Evolutionary conservation across 2,888 invertebrate species (phyloP).

Genomic region (Sisyra terminalis): DNA sequence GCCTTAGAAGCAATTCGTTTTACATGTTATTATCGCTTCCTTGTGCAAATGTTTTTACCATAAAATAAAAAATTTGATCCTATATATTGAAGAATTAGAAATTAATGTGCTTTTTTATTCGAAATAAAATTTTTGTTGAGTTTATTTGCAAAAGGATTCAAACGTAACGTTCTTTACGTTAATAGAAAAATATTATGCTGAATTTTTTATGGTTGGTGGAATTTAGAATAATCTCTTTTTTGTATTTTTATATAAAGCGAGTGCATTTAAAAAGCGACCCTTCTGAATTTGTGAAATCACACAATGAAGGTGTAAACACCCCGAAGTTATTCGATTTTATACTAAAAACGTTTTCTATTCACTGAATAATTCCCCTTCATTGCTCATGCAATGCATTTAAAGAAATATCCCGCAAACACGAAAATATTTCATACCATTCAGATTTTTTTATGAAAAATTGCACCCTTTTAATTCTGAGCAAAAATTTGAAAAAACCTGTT

Average conservation of each 20-base stretch:
- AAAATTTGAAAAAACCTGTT: neutral
- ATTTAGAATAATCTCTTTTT: slow-evolving; percentile 7
- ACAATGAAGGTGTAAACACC: slow-evolving; percentile 24
- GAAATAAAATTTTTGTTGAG: neutral
- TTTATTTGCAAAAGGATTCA: neutral
- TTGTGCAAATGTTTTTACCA: neutral
- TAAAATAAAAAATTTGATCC: too few relatives aligned
- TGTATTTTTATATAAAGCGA: slow-evolving; percentile 2
- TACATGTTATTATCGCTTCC: neutral
- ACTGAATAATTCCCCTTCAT: neutral
- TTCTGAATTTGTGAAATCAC: slow-evolving; percentile 2
- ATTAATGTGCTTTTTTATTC: slow-evolving; percentile 1
- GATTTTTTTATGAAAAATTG: neutral
- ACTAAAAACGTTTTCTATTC: slow-evolving; percentile 22
- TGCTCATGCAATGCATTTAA: neutral
- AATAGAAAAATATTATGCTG: neutral
- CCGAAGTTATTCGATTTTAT: slow-evolving; percentile 27
- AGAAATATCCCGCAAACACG: neutral
- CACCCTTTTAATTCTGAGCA: neutral
- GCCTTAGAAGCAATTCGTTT: slow-evolving; percentile 1
- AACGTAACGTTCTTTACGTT: neutral
- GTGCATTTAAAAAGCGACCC: slow-evolving; percentile 6
- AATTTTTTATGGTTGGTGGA: slow-evolving; percentile 7
- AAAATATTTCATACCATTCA: neutral
- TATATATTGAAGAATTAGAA: neutral